Evolutionary conservation across 2,888 invertebrate genomes (phyloP).

Genomic region (Tethea ocularis): DNA sequence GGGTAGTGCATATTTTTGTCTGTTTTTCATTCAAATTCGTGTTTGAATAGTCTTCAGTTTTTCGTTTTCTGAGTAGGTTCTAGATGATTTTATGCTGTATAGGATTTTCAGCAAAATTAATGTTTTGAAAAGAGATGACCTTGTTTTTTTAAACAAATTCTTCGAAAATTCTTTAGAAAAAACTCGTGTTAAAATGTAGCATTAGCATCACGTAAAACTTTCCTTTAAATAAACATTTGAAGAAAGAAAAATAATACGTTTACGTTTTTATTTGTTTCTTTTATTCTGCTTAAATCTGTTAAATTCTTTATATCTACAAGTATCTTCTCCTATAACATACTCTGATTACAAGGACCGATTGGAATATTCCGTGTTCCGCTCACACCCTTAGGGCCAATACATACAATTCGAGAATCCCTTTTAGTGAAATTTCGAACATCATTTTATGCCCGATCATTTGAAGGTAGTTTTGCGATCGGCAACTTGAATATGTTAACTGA

Average conservation of each 20-base stretch:
- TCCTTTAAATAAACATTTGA: neutral
- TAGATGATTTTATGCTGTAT: neutral
- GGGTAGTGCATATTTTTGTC: slow-evolving; percentile 60
- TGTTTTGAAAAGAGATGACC: neutral
- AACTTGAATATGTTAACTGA: no score
- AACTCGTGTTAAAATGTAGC: neutral
- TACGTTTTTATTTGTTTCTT: neutral
- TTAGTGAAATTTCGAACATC: neutral
- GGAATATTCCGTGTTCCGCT: slow-evolving; percentile 33
- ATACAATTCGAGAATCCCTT: neutral
- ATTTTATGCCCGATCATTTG: no score
- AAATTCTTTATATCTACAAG: neutral
- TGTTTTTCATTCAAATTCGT: slow-evolving; percentile 57
- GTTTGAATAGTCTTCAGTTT: slow-evolving; percentile 50
- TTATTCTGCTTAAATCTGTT: neutral
- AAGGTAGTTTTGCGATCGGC: no score
- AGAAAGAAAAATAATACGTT: neutral
- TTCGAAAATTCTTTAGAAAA: neutral
- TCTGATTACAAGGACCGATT: slow-evolving; percentile 44
- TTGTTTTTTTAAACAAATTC: neutral
- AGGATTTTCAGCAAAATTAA: neutral
- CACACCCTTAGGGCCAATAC: slow-evolving; percentile 12
- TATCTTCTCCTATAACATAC: slow-evolving; percentile 37
- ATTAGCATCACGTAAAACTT: neutral
- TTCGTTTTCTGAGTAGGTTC: slow-evolving; percentile 14